Conservation (phyloP, 2,888 invertebrate genomes). For the Lasioglossum figueresi region DNA sequence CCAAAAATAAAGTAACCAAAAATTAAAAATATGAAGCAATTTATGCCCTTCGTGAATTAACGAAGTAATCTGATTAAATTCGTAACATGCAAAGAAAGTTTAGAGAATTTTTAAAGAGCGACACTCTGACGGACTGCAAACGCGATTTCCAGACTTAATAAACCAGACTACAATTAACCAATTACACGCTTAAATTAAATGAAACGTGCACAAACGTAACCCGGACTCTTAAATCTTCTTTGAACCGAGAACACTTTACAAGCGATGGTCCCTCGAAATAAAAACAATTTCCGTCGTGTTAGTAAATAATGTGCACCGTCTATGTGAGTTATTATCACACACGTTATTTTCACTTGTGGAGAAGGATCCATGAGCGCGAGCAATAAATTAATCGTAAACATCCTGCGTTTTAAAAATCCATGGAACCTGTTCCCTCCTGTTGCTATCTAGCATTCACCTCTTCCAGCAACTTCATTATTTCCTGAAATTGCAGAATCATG, state of each 20-base stretch:
- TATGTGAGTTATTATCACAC: neutral
- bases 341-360: neutral
- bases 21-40: neutral
- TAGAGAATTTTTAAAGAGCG: neutral
- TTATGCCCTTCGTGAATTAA: neutral
- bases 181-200: constrained; percentile 32
- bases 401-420: neutral
- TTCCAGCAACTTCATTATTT: neutral
- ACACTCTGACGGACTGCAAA: neutral
- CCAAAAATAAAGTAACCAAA: neutral
- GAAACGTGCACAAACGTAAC: constrained; percentile 32
- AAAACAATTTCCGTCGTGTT: neutral
- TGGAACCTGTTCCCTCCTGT: neutral
- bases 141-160: constrained; percentile 32
- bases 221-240: constrained; percentile 21
- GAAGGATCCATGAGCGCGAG: neutral
- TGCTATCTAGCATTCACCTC: neutral
- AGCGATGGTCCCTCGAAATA: neutral
- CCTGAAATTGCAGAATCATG: neutral
- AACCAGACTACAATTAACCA: constrained; percentile 37
- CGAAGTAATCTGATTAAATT: neutral
- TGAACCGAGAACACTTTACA: neutral
- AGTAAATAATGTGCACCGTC: neutral
- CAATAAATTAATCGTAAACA: neutral
- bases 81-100: neutral